These are phyloP conservation scores for Poeciliopsis retropinna DNA, from an alignment of 2,113 vertebrate species.

Conservation along the genomic window DNA sequence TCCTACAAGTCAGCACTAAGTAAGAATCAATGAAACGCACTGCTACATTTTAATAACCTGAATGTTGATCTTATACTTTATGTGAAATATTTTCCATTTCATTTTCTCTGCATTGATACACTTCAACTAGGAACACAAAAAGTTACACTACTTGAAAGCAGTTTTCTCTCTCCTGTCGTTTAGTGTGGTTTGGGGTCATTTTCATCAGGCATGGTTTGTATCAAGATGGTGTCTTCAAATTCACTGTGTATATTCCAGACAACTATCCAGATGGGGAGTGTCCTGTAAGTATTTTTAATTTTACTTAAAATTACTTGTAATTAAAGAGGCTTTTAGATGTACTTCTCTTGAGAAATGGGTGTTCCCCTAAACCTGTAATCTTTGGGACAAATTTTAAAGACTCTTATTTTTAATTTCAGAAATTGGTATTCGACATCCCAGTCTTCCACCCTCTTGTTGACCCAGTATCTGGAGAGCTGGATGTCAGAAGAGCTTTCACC, in stretches of 20 bases:
- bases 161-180: slow-evolving; percentile 29
- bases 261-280: slow-evolving; percentile 98
- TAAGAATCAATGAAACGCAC: slow-evolving; percentile 73
- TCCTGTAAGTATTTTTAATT: slow-evolving; percentile 76
- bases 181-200: slow-evolving; percentile 99
- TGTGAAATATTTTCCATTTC: background rate
- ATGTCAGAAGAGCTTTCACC: slow-evolving; percentile 95
- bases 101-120: background rate
- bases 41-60: no score
- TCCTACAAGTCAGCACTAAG: slow-evolving; percentile 95
- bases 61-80: no score
- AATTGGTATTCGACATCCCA: slow-evolving; percentile 94
- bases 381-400: background rate
- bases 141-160: slow-evolving; percentile 1
- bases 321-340: background rate
- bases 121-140: background rate
- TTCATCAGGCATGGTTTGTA: slow-evolving; percentile 97
- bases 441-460: slow-evolving; percentile 97
- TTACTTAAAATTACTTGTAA: background rate
- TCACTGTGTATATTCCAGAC: slow-evolving; percentile 98
- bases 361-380: background rate
- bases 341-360: background rate
- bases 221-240: slow-evolving; percentile 98
- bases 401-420: slow-evolving; percentile 73
- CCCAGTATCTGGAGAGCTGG: slow-evolving; percentile 92